Evolutionary conservation across 2,888 invertebrate genomes (phyloP).

Genomic region (Globia sparganii): DNA sequence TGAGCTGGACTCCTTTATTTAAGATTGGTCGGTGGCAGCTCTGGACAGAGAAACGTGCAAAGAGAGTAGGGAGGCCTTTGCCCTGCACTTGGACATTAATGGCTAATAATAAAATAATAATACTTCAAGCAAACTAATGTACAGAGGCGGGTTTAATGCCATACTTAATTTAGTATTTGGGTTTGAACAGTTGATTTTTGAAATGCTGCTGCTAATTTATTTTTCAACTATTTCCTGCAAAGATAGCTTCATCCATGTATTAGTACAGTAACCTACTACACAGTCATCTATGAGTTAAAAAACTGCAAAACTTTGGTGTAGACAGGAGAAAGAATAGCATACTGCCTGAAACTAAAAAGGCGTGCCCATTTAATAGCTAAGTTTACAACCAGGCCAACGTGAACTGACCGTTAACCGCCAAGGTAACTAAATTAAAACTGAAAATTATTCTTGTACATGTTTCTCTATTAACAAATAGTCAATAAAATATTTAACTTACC

Average conservation of each 20-base stretch:
- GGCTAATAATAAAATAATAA: too few relatives aligned
- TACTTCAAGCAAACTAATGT: too few relatives aligned
- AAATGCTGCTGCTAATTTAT: background rate
- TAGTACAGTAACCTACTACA: background rate
- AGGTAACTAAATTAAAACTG: constrained; percentile 35
- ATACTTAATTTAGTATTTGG: background rate
- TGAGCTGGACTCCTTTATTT: too few relatives aligned
- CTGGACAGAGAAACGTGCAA: too few relatives aligned
- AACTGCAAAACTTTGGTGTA: background rate
- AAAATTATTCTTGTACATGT: constrained; percentile 45
- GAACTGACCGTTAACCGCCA: constrained; percentile 17
- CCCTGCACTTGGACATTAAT: too few relatives aligned
- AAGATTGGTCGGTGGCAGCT: too few relatives aligned
- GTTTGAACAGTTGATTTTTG: background rate
- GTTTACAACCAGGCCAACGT: constrained; percentile 9
- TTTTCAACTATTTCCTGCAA: too few relatives aligned
- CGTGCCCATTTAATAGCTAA: background rate
- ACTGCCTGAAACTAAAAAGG: background rate
- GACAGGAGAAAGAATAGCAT: background rate
- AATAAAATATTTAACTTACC: constrained; percentile 40
- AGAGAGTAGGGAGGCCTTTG: too few relatives aligned
- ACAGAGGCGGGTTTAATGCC: background rate
- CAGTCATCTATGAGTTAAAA: background rate
- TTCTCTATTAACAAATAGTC: constrained; percentile 27
- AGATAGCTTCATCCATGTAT: background rate